Conservation (phyloP, 2,797 vertebrate species). For the Odontamblyopus lacepedii region DNA sequence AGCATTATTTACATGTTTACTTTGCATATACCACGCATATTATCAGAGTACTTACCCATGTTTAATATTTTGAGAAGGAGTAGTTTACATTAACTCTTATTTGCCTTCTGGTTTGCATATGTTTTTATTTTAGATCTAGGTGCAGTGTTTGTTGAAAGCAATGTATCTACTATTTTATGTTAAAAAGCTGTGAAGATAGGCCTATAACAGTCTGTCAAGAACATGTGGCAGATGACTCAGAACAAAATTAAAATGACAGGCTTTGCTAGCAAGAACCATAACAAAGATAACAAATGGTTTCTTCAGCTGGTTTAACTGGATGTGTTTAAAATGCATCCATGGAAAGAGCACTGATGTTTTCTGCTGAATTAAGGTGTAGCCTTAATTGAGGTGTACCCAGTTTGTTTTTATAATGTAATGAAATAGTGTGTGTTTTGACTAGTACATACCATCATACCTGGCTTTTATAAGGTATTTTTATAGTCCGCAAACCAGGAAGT, state of each 20-base stretch:
- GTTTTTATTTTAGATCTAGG: neutral
- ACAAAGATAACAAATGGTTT: constrained; percentile 51
- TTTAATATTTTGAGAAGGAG: no score
- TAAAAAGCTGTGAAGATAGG: constrained; percentile 39
- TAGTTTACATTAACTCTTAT: no score
- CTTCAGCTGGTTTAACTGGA: constrained; percentile 56
- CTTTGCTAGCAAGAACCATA: constrained; percentile 52
- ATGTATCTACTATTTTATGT: constrained; percentile 20
- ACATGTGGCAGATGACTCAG: constrained; percentile 53
- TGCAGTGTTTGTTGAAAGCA: constrained; percentile 20
- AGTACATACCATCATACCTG: no score
- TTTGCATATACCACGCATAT: neutral
- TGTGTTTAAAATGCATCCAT: constrained; percentile 33
- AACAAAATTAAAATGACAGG: constrained; percentile 63
- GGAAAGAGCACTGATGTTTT: neutral
- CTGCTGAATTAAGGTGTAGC: neutral
- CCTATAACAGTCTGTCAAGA: constrained; percentile 47
- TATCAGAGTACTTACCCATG: no score
- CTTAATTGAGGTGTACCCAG: no score
- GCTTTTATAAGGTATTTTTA: no score
- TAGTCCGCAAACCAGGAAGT: no score
- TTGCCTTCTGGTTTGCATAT: neutral
- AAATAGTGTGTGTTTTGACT: no score
- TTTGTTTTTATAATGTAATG: no score
- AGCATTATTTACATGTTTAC: neutral